Evolutionary conservation across 1,140 invertebrate genomes (phyloP).

Genomic region (Neotoxoptera formosana): DNA sequence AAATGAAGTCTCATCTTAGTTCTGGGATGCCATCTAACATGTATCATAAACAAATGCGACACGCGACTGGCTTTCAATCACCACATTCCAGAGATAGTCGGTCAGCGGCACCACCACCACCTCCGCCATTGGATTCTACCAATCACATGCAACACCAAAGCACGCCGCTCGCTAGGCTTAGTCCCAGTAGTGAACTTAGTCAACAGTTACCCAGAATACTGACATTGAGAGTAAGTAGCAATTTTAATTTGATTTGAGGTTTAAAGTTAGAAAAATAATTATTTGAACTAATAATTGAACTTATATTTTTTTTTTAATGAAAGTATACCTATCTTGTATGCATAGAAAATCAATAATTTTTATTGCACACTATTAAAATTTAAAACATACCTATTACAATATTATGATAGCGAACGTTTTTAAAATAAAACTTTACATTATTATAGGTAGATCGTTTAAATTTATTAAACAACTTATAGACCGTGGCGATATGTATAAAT

Average conservation of each 20-base stretch:
- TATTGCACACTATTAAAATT: not conserved
- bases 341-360: not conserved
- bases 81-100: slow-evolving; percentile 64
- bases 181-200: slow-evolving; percentile 90
- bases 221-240: slow-evolving; percentile 69
- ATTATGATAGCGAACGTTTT: not conserved
- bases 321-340: too few species aligned
- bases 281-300: not conserved
- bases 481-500: not conserved
- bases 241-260: not conserved
- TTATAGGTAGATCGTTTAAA: not conserved
- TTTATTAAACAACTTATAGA: not conserved
- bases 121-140: slow-evolving; percentile 64
- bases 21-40: slow-evolving; percentile 69
- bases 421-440: not conserved
- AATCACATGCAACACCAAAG: slow-evolving; percentile 75
- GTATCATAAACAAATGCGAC: slow-evolving; percentile 78
- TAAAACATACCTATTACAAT: not conserved
- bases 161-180: slow-evolving; percentile 86
- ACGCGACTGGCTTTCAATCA: slow-evolving; percentile 74
- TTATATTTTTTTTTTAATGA: too few species aligned
- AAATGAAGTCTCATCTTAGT: slow-evolving; percentile 79
- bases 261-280: not conserved
- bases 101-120: slow-evolving; percentile 71
- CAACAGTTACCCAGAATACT: slow-evolving; percentile 89